phyloP scores from a whole-genome alignment of 2,888 invertebrate genomes.

The Rosalia funebris region DNA sequence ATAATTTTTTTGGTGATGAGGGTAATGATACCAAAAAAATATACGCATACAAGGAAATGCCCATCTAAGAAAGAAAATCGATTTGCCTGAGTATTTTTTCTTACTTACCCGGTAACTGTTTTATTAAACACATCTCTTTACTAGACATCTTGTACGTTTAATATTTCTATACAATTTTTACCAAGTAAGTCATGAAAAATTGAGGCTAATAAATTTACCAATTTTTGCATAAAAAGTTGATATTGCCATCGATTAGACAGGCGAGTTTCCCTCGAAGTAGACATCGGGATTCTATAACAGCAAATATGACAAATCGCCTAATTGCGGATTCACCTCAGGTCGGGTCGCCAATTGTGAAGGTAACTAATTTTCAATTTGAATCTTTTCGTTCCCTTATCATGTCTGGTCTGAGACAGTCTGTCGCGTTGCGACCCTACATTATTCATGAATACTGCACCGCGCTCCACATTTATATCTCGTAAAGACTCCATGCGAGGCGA shows the following conservation, averaged over 20 bases:
- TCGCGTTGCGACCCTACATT: conserved; percentile 61
- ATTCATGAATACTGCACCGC: conserved; percentile 62
- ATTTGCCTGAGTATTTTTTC: too few relatives aligned
- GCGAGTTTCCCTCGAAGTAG: neutral
- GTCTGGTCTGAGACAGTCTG: conserved; percentile 54
- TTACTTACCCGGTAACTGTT: too few relatives aligned
- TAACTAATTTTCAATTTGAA: conserved; percentile 64
- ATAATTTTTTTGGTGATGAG: too few relatives aligned
- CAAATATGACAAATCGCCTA: conserved; percentile 43
- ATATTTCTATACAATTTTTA: too few relatives aligned
- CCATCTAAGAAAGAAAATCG: too few relatives aligned
- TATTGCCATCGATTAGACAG: neutral
- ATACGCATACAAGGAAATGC: too few relatives aligned
- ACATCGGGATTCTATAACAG: neutral
- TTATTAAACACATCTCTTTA: too few relatives aligned
- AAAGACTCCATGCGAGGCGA: conserved; percentile 48
- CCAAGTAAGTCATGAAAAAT: too few relatives aligned
- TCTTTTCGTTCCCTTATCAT: conserved; percentile 58
- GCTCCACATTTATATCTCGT: conserved; percentile 60
- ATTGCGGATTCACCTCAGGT: conserved; percentile 39
- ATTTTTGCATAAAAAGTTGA: too few relatives aligned
- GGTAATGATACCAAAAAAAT: too few relatives aligned
- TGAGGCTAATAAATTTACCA: too few relatives aligned
- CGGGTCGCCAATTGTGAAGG: conserved; percentile 55
- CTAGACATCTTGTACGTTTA: too few relatives aligned